Evolutionary conservation across 2,797 vertebrate genomes (phyloP).

Genomic region (Malacoraja senta): DNA sequence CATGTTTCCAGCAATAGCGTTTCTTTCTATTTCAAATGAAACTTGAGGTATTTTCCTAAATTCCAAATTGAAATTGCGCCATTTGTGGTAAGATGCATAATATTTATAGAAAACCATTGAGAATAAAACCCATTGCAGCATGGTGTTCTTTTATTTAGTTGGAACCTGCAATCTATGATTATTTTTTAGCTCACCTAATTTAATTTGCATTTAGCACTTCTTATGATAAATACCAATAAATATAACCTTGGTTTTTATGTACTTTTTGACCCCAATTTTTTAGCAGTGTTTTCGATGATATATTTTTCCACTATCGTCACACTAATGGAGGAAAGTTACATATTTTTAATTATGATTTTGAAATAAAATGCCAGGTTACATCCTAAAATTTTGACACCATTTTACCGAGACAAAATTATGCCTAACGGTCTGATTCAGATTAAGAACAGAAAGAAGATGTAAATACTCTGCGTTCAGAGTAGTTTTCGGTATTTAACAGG

Average conservation of each 20-base stretch:
- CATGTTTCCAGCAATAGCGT: conserved; percentile 45
- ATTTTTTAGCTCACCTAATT: conserved; percentile 39
- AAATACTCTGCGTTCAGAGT: background rate
- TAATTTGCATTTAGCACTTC: background rate
- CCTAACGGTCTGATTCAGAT: background rate
- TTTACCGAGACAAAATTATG: background rate
- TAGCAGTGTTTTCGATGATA: background rate
- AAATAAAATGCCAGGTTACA: background rate
- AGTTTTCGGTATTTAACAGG: background rate
- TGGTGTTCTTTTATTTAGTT: conserved; percentile 46
- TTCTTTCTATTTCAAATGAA: conserved; percentile 29
- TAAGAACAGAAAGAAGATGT: background rate
- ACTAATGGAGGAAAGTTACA: background rate
- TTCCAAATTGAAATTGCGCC: conserved; percentile 64
- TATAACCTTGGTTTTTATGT: background rate
- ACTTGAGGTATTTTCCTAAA: background rate
- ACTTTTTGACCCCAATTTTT: background rate
- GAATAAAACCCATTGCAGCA: conserved; percentile 49
- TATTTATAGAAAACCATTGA: background rate
- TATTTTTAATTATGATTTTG: background rate
- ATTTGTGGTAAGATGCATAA: conserved; percentile 44
- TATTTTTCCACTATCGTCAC: background rate
- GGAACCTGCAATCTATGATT: conserved; percentile 50
- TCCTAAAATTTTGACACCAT: background rate
- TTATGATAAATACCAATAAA: background rate